Percentiles rank a stretch among this genome's conserved stretches.
These are phyloP conservation scores for Zygothrica quintamaculata DNA, from an alignment of 2,888 invertebrate species.

Conservation along the genomic window DNA sequence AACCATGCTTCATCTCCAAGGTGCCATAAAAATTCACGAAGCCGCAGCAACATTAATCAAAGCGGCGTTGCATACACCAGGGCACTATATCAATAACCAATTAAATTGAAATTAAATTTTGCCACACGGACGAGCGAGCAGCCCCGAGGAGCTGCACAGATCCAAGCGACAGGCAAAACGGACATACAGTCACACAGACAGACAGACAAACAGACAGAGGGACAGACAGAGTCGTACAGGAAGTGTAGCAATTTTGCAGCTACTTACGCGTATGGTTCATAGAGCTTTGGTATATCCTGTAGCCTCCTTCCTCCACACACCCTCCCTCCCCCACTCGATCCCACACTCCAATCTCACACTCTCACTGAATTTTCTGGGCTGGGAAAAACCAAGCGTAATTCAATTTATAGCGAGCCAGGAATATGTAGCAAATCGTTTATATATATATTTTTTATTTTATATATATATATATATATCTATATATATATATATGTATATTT, in stretches of 20 bases:
- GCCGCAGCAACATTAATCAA: conserved; percentile 78
- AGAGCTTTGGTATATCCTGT: conserved; percentile 53
- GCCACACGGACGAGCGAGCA: conserved; percentile 46
- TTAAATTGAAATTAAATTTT: conserved; percentile 78
- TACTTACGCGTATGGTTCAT: conserved; percentile 68
- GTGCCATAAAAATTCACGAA: conserved; percentile 74
- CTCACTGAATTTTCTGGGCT: no score
- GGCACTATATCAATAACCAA: conserved; percentile 77
- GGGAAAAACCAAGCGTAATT: conserved; percentile 57
- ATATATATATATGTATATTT: conserved; percentile 49
- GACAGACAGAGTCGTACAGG: conserved; percentile 31
- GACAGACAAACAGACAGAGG: conserved; percentile 4
- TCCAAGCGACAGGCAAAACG: conserved; percentile 18
- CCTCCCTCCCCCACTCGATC: background rate
- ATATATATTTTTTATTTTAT: conserved; percentile 33
- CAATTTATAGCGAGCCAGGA: conserved; percentile 66
- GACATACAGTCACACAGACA: conserved; percentile 6
- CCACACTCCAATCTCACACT: background rate
- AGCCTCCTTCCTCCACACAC: no score
- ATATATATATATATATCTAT: conserved; percentile 33
- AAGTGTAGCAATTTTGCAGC: conserved; percentile 71
- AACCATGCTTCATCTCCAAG: conserved; percentile 54
- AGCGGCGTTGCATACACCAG: conserved; percentile 72
- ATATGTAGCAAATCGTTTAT: conserved; percentile 65
- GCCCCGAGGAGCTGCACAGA: conserved; percentile 22